Base-by-base conservation (phyloP, 2,797 vertebrate genomes). In the Bradypodion ventrale region DNA sequence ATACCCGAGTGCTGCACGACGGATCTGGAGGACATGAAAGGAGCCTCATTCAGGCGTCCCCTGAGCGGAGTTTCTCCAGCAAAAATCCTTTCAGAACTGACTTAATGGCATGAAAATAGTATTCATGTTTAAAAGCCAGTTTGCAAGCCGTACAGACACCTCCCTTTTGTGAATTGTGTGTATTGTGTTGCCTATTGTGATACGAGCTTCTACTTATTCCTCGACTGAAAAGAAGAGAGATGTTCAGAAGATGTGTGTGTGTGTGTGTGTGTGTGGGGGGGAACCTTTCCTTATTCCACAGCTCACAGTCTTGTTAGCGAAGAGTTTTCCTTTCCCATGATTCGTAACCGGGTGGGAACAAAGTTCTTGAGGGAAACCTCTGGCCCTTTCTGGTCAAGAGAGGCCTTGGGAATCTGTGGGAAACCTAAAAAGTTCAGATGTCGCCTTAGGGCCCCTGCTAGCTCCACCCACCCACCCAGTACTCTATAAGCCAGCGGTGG, bases 361-460 rank as follows among this genome's bases (percentile, higher is more conserved):
- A 5, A 65, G 13, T 35, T 0, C 37, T 68, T 52, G 75, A 80
- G 82, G 46, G 85, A 88, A 85, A 84, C 82, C 90, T 80, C 75
- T 79, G 80, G 60, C 23, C 25, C 68, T 9, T 76, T 81, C 84
- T 83, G 86, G 83, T 85, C 88, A 90, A 76, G 19, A 29, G 65
- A 88, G 89, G 76, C 91, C 84, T 7, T 69, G 25, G 49, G 72
- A 88, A 1, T 83, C 9, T 70, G 89, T 95, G 95, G 94, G 95
- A 96, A 96, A 92, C 90, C 89, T 93, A 89, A 87, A 87, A 89
- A 77, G 93, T 88, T 90, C 0, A 1, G 0, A 7, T 27, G 84
- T 90, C 52, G 87, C 91, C 86, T 44, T 19, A 4, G 9, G 86
- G 87, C 92, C 86, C 59, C 23, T 56, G 15, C 52, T 56, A 19